Evolutionary conservation across 2,888 invertebrate genomes (phyloP), one percentile per base, ranked within the genome.

Genomic region (Leucozona laternaria): DNA sequence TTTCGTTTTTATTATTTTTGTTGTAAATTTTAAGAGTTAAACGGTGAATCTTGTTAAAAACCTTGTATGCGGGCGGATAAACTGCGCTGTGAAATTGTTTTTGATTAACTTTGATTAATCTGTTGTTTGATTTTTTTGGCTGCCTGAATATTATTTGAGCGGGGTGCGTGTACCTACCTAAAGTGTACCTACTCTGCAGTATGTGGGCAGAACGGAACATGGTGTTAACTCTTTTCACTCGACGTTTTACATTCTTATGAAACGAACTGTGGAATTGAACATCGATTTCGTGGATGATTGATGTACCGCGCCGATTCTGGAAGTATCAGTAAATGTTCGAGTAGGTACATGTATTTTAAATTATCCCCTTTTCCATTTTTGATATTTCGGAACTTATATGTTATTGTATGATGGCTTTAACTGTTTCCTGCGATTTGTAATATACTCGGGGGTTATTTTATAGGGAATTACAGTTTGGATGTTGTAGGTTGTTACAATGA

Each of bases 91-190:
- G 68, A 66, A 66, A 64, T 66, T 58, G 71, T 40, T 62, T 83
- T 73, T 72, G 79, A 83, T 83, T 83, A 83, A 83, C 79, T 79
- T 72, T 71, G 55, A 71, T 78, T 78, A 76, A 76, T 70, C 58
- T 55, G 48, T 82, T 77, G 70, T 55, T 20, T 17, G 45, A 53
- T 53, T 68, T 68, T 57, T 62, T 64, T 62, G 68, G 43, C 34
- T 76, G 50, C 48, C 55, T 48, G 58, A 37, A 15, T 25, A 50
- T 43, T 40, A 31, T 20, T 6, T 37, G 37, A n/a, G 43, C 40
- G 15, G 31, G 73, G 45, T 53, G 81, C 57, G 57, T 64, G 55
- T 15, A 40, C n/a, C 37, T 4, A 13, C 34, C 2, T 34, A 11
- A 15, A 15, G 15, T 31, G 0, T 43, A n/a, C 7, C 0, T 6